Evolutionary conservation across 1,140 invertebrate species (phyloP).

Genomic region (Drosophila albomicans): DNA sequence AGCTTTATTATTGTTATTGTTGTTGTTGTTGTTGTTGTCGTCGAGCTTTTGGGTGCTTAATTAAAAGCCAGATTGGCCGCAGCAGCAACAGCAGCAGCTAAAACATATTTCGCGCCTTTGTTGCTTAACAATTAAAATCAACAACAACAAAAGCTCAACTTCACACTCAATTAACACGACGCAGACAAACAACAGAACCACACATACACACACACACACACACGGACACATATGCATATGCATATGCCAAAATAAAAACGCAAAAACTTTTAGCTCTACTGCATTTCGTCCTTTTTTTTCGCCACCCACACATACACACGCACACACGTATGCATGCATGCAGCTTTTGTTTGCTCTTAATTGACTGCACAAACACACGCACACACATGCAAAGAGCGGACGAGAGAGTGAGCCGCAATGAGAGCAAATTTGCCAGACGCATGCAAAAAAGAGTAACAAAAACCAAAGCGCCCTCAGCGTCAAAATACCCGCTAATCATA

Average conservation of each 20-base stretch:
- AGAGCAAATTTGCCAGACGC: conserved; percentile 40
- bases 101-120: conserved; percentile 82
- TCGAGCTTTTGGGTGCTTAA: conserved; percentile 62
- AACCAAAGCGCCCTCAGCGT: too few species aligned
- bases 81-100: conserved; percentile 54
- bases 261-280: conserved; percentile 62
- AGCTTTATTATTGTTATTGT: conserved; percentile 39
- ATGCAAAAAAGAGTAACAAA: conserved; percentile 32
- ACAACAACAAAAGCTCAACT: conserved; percentile 77
- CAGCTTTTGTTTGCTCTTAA: conserved; percentile 79
- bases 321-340: conserved; percentile 10
- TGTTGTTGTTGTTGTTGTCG: conserved; percentile 30
- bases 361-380: conserved; percentile 70
- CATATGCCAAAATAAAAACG: conserved; percentile 42
- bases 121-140: conserved; percentile 83
- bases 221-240: neutral
- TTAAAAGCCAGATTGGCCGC: conserved; percentile 65
- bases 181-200: conserved; percentile 63
- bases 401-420: conserved; percentile 9
- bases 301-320: conserved; percentile 43
- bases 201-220: conserved; percentile 1
- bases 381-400: conserved; percentile 18
- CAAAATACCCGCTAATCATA: neutral
- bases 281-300: conserved; percentile 41
- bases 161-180: conserved; percentile 81